These are phyloP conservation scores for Orthosia gracilis DNA, from an alignment of 2,888 invertebrate species.

Conservation along the genomic window DNA sequence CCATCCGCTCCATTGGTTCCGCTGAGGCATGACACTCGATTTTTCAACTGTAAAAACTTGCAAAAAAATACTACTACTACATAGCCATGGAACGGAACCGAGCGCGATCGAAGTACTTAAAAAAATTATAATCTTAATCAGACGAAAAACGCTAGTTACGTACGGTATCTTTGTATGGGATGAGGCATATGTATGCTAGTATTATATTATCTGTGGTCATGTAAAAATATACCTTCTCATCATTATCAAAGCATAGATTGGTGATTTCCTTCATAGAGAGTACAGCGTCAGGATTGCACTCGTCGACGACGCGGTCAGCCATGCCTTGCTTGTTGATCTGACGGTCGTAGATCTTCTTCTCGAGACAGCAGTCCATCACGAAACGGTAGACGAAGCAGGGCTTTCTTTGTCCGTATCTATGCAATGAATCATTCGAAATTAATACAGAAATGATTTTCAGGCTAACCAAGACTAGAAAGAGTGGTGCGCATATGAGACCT, in stretches of 20 bases:
- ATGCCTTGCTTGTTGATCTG: constrained; percentile 99
- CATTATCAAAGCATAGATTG: constrained; percentile 97
- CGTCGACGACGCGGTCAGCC: constrained; percentile 99
- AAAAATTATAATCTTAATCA: no score
- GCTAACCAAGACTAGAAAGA: not conserved
- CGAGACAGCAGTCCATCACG: constrained; percentile 99
- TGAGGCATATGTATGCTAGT: no score
- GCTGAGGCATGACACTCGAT: no score
- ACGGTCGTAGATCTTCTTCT: constrained; percentile 99
- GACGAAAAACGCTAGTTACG: no score
- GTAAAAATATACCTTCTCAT: constrained; percentile 89
- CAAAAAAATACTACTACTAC: no score
- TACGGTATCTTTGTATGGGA: no score
- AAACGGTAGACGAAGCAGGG: constrained; percentile 98
- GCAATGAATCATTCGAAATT: not conserved
- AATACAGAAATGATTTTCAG: not conserved
- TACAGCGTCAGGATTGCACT: constrained; percentile 99
- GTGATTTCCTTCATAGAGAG: constrained; percentile 97
- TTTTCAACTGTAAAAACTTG: no score
- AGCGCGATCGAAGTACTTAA: no score
- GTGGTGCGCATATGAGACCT: no score
- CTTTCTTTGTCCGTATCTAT: constrained; percentile 95
- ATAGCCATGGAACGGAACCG: no score
- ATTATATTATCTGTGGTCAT: no score
- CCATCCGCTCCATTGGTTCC: no score